Evolutionary conservation across 1,140 invertebrate genomes (phyloP).

Genomic region (Leptopilina boulardi): DNA sequence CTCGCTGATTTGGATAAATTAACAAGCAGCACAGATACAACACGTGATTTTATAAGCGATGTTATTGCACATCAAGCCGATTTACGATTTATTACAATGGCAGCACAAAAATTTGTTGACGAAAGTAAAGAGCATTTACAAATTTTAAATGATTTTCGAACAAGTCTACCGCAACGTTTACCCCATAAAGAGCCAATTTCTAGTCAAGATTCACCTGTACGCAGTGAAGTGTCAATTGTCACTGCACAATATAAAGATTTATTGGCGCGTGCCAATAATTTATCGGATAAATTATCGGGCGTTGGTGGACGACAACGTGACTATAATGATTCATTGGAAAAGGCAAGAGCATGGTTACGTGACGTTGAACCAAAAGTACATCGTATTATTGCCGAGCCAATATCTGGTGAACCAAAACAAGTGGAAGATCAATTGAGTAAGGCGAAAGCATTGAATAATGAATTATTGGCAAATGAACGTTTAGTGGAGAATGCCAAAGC

Average conservation of each 20-base stretch:
- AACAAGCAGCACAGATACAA: constrained; percentile 83
- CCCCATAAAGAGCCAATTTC: constrained; percentile 84
- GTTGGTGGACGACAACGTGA: constrained; percentile 87
- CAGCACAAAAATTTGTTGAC: constrained; percentile 95
- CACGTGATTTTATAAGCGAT: constrained; percentile 93
- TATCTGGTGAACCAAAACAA: constrained; percentile 90
- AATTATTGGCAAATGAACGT: constrained; percentile 89
- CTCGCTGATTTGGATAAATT: constrained; percentile 87
- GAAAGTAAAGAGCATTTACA: constrained; percentile 93
- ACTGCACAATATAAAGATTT: constrained; percentile 86
- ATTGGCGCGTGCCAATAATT: constrained; percentile 85
- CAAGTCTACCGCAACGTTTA: constrained; percentile 85
- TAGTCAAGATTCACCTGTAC: constrained; percentile 82
- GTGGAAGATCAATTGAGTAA: constrained; percentile 92
- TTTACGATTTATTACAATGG: constrained; percentile 94
- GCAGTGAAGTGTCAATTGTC: constrained; percentile 83
- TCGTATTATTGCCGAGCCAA: constrained; percentile 86
- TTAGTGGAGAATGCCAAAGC: constrained; percentile 88
- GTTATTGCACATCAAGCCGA: constrained; percentile 97
- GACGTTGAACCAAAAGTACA: constrained; percentile 87
- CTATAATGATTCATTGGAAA: constrained; percentile 89
- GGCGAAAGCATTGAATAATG: constrained; percentile 90
- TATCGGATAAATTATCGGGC: constrained; percentile 86
- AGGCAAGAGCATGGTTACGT: constrained; percentile 88
- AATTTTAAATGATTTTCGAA: constrained; percentile 90